phyloP scores from a whole-genome alignment of 2,797 vertebrate species.

The Clamator glandarius region DNA sequence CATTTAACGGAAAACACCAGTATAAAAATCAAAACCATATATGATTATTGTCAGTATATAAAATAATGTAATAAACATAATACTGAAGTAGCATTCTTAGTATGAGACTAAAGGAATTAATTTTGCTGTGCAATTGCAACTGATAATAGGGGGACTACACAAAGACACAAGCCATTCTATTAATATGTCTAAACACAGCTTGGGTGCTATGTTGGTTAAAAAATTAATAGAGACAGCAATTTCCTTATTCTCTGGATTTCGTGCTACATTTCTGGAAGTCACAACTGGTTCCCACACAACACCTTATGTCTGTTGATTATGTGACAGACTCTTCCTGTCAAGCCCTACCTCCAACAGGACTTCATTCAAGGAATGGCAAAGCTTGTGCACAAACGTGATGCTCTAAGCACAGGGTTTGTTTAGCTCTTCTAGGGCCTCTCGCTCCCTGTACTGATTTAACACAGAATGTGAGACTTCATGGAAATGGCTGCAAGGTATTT shows the following conservation, averaged over 20 bases:
- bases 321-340: background rate
- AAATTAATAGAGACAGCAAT: background rate
- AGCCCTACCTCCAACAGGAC: background rate
- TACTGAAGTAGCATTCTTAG: background rate
- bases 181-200: background rate
- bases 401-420: background rate
- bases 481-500: background rate
- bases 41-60: background rate
- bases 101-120: background rate
- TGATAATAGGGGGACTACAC: background rate
- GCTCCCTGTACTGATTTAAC: background rate
- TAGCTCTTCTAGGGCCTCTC: background rate
- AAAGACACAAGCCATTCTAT: background rate
- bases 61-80: background rate
- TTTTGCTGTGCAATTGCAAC: background rate
- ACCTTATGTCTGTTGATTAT: background rate
- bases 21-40: background rate
- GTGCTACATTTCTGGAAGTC: background rate
- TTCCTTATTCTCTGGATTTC: background rate
- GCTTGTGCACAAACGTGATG: background rate
- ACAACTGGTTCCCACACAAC: background rate
- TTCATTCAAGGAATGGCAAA: background rate
- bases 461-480: background rate
- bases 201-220: background rate
- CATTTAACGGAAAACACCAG: background rate